A percentile compares a stretch with the other conserved stretches of the same genome.
Evolutionary conservation across 1,140 invertebrate genomes (phyloP).

Genomic region (Patella vulgata): DNA sequence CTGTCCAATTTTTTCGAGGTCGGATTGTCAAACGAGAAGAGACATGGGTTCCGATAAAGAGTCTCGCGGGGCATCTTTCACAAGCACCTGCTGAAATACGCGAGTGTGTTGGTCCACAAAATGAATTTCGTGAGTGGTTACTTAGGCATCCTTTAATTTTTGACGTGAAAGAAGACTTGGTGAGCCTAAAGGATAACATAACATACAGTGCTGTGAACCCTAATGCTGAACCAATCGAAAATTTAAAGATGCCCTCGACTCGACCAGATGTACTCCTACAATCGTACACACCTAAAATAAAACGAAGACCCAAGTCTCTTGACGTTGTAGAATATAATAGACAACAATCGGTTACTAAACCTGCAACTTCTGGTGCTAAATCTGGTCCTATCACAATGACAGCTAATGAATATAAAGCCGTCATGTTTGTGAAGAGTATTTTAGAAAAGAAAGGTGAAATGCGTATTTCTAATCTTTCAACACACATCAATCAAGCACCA

Average conservation of each 20-base stretch:
- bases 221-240: constrained; percentile 48
- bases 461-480: constrained; percentile 59
- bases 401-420: constrained; percentile 66
- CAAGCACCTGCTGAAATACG: constrained; percentile 65
- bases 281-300: constrained; percentile 47
- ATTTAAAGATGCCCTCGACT: constrained; percentile 31
- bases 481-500: constrained; percentile 61
- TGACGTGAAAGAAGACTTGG: constrained; percentile 64
- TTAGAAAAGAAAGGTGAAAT: constrained; percentile 66
- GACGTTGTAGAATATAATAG: constrained; percentile 40
- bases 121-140: constrained; percentile 65
- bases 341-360: constrained; percentile 24
- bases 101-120: constrained; percentile 67
- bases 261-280: constrained; percentile 21
- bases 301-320: constrained; percentile 53
- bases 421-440: constrained; percentile 66
- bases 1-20: constrained; percentile 66
- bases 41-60: constrained; percentile 65
- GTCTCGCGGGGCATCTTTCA: constrained; percentile 67
- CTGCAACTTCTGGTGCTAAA: constrained; percentile 39
- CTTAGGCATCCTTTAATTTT: constrained; percentile 66
- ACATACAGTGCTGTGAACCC: constrained; percentile 57
- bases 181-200: constrained; percentile 63
- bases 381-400: constrained; percentile 65
- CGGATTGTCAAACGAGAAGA: constrained; percentile 64